These are phyloP conservation scores for Drosophila tripunctata DNA, from an alignment of 2,888 invertebrate genomes.

Conservation along the genomic window DNA sequence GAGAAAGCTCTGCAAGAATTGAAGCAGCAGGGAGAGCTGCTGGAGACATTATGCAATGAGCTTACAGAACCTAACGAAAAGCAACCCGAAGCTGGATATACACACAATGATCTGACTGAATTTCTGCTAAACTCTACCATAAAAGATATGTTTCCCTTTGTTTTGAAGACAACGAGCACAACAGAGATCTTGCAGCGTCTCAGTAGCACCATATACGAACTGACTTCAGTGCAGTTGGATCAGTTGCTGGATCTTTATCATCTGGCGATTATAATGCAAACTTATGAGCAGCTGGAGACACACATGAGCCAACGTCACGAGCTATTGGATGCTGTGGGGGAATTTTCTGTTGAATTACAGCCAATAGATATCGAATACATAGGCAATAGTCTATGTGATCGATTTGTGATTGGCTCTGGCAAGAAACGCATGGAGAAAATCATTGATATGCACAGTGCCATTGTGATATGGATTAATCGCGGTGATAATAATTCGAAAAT, in stretches of 20 bases:
- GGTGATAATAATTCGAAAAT: constrained; percentile 6
- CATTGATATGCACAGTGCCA: constrained; percentile 25
- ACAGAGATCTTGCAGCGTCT: constrained; percentile 25
- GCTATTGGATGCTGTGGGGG: constrained; percentile 28
- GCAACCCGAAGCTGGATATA: neutral
- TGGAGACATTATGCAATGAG: too few relatives aligned
- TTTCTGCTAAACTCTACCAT: constrained; percentile 43
- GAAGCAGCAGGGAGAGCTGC: too few relatives aligned
- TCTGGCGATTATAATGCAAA: constrained; percentile 50
- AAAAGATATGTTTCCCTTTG: constrained; percentile 1
- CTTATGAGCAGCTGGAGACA: constrained; percentile 11
- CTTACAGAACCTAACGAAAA: neutral
- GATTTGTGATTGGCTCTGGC: constrained; percentile 24
- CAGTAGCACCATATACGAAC: neutral
- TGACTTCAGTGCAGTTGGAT: neutral
- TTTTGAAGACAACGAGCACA: neutral
- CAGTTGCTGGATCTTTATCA: constrained; percentile 47
- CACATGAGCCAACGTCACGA: constrained; percentile 23
- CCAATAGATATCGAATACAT: constrained; percentile 17
- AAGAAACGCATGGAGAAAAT: constrained; percentile 31
- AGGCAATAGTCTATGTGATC: constrained; percentile 27
- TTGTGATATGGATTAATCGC: constrained; percentile 32
- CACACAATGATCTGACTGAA: constrained; percentile 15
- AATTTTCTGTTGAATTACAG: constrained; percentile 6
- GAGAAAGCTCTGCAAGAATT: too few relatives aligned